Conservation (phyloP, 1,140 invertebrate genomes). For the Lepidotrigona ventralis region DNA sequence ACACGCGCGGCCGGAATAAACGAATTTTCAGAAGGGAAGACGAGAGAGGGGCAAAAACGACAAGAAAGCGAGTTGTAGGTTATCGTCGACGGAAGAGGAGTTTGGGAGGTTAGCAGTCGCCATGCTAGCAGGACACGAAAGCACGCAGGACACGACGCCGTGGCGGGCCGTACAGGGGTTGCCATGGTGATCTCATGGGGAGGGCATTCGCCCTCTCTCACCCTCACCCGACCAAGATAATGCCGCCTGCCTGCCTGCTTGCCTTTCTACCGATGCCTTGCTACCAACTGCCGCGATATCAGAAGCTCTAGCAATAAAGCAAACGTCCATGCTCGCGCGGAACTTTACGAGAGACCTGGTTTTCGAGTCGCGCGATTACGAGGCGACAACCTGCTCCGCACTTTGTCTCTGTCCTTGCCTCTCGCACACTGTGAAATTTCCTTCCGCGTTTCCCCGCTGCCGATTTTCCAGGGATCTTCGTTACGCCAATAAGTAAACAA, state of each 20-base stretch:
- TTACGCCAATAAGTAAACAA: no score
- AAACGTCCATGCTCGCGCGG: conserved; percentile 68
- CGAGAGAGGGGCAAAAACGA: conserved; percentile 19
- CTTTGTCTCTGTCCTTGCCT: conserved; percentile 33
- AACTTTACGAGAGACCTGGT: conserved; percentile 63
- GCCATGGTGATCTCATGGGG: conserved; percentile 77
- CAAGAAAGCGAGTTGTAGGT: conserved; percentile 47
- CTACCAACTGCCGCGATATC: conserved; percentile 73
- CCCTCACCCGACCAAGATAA: conserved; percentile 73
- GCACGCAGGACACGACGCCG: conserved; percentile 72
- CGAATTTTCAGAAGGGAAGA: conserved; percentile 17
- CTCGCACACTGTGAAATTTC: background rate
- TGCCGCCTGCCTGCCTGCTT: conserved; percentile 72
- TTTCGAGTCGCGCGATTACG: conserved; percentile 65
- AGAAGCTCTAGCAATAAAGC: conserved; percentile 75
- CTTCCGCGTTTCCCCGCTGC: background rate
- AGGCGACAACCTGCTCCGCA: conserved; percentile 59
- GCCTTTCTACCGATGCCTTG: conserved; percentile 75
- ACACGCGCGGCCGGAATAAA: background rate
- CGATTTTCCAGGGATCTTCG: background rate
- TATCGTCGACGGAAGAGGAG: conserved; percentile 68
- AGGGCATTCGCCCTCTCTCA: conserved; percentile 77
- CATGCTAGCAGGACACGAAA: conserved; percentile 74
- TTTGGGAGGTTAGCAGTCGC: conserved; percentile 75
- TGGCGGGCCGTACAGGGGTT: conserved; percentile 75